These are phyloP conservation scores for Armadillidium nasatum DNA, from an alignment of 1,140 invertebrate genomes.

Conservation along the genomic window DNA sequence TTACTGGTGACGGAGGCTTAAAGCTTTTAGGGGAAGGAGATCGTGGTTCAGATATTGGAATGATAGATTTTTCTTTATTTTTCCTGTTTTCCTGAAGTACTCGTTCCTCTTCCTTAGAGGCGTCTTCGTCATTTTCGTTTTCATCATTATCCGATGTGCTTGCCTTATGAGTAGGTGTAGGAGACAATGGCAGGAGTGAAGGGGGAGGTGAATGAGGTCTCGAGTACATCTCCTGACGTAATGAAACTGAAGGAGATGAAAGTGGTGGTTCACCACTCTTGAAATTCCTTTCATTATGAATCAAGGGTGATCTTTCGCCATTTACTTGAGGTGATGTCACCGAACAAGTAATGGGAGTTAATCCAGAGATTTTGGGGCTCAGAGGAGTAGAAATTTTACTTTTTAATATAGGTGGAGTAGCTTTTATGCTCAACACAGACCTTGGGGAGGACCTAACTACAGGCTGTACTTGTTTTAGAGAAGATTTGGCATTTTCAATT, in stretches of 20 bases:
- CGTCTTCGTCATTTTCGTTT: background rate
- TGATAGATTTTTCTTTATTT: conserved; percentile 34
- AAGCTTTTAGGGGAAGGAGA: conserved; percentile 8
- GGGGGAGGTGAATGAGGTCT: conserved; percentile 29
- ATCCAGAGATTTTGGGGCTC: conserved; percentile 22
- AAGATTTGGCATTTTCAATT: conserved; percentile 27
- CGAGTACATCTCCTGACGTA: conserved; percentile 10
- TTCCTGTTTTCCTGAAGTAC: conserved; percentile 37
- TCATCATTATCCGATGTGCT: background rate
- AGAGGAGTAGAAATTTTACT: conserved; percentile 24
- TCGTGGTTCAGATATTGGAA: background rate
- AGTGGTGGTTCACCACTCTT: too few species aligned
- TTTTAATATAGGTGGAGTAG: conserved; percentile 22
- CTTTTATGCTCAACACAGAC: conserved; percentile 31
- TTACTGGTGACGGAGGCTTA: background rate
- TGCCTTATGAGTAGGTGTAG: conserved; percentile 23
- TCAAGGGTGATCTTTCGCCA: conserved; percentile 8
- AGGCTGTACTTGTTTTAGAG: conserved; percentile 30
- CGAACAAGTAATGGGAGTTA: conserved; percentile 36
- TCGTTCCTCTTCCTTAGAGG: conserved; percentile 29
- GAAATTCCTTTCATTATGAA: too few species aligned
- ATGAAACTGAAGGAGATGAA: background rate
- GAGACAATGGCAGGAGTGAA: conserved; percentile 29
- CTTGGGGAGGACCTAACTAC: conserved; percentile 10
- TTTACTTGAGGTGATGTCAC: conserved; percentile 38